Conservation (phyloP, 2,888 invertebrate genomes). For the Agrochola lychnidis region DNA sequence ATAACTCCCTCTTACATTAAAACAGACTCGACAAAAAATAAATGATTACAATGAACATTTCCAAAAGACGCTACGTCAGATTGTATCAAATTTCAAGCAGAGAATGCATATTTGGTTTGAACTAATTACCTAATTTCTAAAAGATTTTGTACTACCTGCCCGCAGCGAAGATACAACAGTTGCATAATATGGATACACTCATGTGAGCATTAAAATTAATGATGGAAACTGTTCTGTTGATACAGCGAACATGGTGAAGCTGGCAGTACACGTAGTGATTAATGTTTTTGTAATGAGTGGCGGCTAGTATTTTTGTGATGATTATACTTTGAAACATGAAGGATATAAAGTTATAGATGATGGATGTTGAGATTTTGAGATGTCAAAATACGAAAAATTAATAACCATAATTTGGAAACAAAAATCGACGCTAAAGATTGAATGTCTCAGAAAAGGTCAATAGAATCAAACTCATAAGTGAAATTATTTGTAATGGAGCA, state of each 20-base stretch:
- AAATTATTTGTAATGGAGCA: slow-evolving; percentile 35
- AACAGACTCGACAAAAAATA: slow-evolving; percentile 14
- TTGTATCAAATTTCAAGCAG: slow-evolving; percentile 45
- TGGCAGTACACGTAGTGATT: not conserved
- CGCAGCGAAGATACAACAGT: slow-evolving; percentile 24
- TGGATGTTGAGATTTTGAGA: too few relatives aligned
- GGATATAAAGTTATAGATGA: not conserved
- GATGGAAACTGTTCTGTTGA: slow-evolving; percentile 25
- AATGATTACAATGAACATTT: slow-evolving; percentile 30
- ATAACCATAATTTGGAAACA: too few relatives aligned
- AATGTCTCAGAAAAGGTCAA: slow-evolving; percentile 5
- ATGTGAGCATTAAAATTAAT: slow-evolving; percentile 43
- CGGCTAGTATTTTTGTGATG: not conserved
- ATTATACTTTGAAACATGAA: not conserved
- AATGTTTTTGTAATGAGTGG: slow-evolving; percentile 1
- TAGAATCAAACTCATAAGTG: slow-evolving; percentile 8
- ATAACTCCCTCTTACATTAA: slow-evolving; percentile 3
- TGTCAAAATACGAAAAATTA: too few relatives aligned
- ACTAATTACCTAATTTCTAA: slow-evolving; percentile 63
- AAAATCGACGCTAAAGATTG: too few relatives aligned
- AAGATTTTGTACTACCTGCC: slow-evolving; percentile 39
- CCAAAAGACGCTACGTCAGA: slow-evolving; percentile 36
- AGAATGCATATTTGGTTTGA: slow-evolving; percentile 50
- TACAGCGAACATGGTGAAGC: slow-evolving; percentile 7
- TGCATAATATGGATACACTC: slow-evolving; percentile 47